phyloP scores from a whole-genome alignment of 1,140 invertebrate species.

The Temnothorax curvispinosus region DNA sequence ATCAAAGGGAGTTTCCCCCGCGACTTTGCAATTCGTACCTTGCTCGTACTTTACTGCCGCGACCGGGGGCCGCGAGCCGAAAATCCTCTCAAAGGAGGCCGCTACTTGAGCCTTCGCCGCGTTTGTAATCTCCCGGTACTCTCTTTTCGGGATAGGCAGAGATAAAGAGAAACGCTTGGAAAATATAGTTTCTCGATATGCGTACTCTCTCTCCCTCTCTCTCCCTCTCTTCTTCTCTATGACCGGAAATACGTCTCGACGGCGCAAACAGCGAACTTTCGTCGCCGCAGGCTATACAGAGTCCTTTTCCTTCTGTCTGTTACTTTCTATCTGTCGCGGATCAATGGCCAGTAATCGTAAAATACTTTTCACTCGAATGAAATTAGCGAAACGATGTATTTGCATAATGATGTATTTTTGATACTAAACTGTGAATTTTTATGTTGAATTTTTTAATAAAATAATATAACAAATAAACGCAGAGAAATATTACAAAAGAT shows the following conservation, averaged over 20 bases:
- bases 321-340: neutral
- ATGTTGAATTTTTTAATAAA: neutral
- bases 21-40: slow-evolving; percentile 57
- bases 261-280: slow-evolving; percentile 30
- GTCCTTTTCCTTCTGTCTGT: neutral
- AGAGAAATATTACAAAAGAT: neutral
- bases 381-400: neutral
- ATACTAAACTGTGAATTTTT: neutral
- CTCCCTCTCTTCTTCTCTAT: neutral
- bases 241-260: neutral
- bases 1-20: slow-evolving; percentile 49
- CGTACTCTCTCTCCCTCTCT: neutral
- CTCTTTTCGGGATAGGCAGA: slow-evolving; percentile 12
- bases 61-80: slow-evolving; percentile 9
- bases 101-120: slow-evolving; percentile 24
- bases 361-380: neutral
- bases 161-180: slow-evolving; percentile 53
- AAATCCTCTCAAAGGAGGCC: slow-evolving; percentile 62
- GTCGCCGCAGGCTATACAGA: neutral
- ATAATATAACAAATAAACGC: neutral
- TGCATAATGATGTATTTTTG: neutral
- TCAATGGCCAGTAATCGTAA: neutral
- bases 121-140: neutral
- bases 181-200: slow-evolving; percentile 66
- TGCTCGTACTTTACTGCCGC: slow-evolving; percentile 42